Conservation (phyloP, 2,888 invertebrate genomes). For the Hyppa rectilinea region DNA sequence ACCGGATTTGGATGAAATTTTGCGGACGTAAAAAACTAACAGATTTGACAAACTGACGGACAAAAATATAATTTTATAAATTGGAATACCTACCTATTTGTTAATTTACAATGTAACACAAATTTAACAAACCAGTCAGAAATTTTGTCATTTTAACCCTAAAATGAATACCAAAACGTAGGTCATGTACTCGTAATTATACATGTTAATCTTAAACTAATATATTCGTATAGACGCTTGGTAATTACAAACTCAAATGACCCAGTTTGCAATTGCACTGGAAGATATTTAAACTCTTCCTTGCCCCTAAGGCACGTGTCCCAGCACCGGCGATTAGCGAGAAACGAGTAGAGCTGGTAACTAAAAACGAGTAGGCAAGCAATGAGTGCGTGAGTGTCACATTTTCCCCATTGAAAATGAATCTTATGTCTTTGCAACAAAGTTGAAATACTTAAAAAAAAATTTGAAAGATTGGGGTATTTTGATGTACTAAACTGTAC, state of each 20-base stretch:
- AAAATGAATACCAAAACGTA: conserved; percentile 26
- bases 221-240: conserved; percentile 55
- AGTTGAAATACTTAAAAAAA: too few species aligned
- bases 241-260: conserved; percentile 68
- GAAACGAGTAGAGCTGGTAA: neutral
- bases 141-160: conserved; percentile 29
- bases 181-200: conserved; percentile 16
- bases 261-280: conserved; percentile 64
- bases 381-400: too few species aligned
- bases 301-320: conserved; percentile 3
- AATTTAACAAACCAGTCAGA: conserved; percentile 25
- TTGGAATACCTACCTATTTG: too few species aligned
- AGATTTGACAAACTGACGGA: too few species aligned
- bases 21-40: too few species aligned
- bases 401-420: too few species aligned
- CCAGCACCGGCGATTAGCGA: neutral
- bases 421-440: too few species aligned
- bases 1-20: too few species aligned
- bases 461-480: too few species aligned
- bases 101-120: neutral
- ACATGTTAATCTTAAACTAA: conserved; percentile 62
- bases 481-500: too few species aligned
- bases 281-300: conserved; percentile 60
- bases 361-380: neutral
- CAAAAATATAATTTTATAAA: too few species aligned